These are phyloP conservation scores for Meiosimyza decipiens DNA, from an alignment of 2,888 invertebrate genomes.

Conservation along the genomic window DNA sequence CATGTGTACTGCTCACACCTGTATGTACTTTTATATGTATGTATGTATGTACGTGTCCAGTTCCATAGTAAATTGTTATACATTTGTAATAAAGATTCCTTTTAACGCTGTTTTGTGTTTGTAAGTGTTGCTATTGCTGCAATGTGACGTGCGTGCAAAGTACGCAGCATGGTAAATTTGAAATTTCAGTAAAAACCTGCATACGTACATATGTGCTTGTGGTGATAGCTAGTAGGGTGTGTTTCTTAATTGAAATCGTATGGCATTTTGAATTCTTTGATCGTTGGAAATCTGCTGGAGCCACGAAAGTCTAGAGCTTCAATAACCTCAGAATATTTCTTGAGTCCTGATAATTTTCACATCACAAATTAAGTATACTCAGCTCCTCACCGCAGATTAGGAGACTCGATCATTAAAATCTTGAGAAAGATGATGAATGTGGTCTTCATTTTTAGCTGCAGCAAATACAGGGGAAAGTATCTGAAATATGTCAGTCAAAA, in stretches of 20 bases:
- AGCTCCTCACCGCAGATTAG: no score
- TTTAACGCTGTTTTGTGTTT: no score
- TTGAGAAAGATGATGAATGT: no score
- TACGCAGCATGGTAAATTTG: slow-evolving; percentile 43
- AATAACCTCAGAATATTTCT: no score
- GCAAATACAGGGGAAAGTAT: no score
- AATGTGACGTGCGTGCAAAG: slow-evolving; percentile 1
- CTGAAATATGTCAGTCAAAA: no score
- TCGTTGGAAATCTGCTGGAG: no score
- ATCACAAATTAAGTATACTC: no score
- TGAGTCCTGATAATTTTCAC: no score
- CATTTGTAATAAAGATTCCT: slow-evolving; percentile 4
- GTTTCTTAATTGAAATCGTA: background rate
- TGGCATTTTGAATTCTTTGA: background rate
- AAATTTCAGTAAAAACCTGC: slow-evolving; percentile 51
- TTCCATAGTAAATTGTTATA: background rate
- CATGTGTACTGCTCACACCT: background rate
- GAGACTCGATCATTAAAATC: no score
- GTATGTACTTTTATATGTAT: background rate
- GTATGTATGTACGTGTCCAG: background rate
- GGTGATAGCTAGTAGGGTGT: background rate
- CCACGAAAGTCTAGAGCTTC: no score
- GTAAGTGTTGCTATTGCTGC: background rate
- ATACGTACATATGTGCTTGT: slow-evolving; percentile 40
- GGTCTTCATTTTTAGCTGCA: no score